Evolutionary conservation across 2,113 vertebrate species (phyloP), one percentile per base, ranked within the genome.

Genomic region (Pipra filicauda): DNA sequence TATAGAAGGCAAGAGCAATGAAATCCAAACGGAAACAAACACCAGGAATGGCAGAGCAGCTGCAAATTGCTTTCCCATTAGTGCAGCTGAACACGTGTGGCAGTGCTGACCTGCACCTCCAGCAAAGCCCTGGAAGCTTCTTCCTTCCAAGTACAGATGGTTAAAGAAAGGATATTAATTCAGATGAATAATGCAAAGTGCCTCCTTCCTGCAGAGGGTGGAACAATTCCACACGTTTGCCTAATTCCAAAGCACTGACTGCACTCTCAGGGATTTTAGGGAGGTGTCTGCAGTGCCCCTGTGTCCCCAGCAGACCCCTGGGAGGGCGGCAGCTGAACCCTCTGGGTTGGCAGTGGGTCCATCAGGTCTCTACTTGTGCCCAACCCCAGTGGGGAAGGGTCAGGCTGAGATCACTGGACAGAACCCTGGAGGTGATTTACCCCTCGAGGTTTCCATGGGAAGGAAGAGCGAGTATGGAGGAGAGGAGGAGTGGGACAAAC

Each of bases 1-100:
- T 54, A 89, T 31, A 91, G 94, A 97, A 96, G 97, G 97, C 94
- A 91, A 97, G 23, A 97, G 97, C 95, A 96, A 95, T 91, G 91
- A 96, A 92, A 96, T 94, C 65, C 94, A 80, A 97, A 92, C 72
- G 77, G 78, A 89, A 96, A 96, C 91, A 93, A 91, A 92, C 74
- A 96, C 89, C 96, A 88, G 46, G 82, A 97, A 76, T 75, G 72
- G 58, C 85, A 84, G 49, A 94, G 52, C 70, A 69, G 74, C 54
- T 95, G 81, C 76, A 91, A 97, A 97, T 43, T 84, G 94, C 96
- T 95, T 97, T 91, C 93, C 82, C 74, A 12, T 87, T 87, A 91
- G 74, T 78, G 95, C 91, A 96, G 87, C 77, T 91, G 92, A 95
- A 97, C 59, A 91, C 17, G 15, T 1, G 51, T n/a, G 91, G 80